Evolutionary conservation across 2,888 invertebrate genomes (phyloP), one percentile per base, ranked within the genome.

Genomic region (Brassicogethes aeneus): DNA sequence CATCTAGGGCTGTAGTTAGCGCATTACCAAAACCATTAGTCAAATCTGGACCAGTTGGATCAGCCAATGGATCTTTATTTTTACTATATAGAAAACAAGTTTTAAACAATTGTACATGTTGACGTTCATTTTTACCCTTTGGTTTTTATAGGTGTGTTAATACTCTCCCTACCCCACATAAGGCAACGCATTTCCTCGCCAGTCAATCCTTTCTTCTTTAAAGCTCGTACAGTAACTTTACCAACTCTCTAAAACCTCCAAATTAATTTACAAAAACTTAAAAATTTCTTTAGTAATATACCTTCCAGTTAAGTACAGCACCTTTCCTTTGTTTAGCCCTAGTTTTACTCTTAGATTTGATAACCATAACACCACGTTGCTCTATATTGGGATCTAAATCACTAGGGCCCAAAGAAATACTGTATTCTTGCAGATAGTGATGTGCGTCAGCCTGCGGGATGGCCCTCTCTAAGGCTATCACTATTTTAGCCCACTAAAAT

Each of bases 281-380:
- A 23, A 23, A 7, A 7, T 7, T 35, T 17, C 40, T 30, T 17
- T 2, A 37, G 41, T 15, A 14, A 23, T 16, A 23, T 23, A 92
- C 95, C 85, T 96, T 99, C 99, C 99, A 99, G 65, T 97, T 96
- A 38, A 83, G 74, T 2, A 96, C 81, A 2, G 97, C 97, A 1
- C 93, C 94, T 65, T 96, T 97, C 46, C 96, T 75, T 69, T 96
- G 95, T 59, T 89, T 88, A 1, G 99, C 99, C 47, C 91, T 77
- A 0, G 97, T 97, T 69, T 96, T 97, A 49, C 84, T 89, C 61
- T 95, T 94, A 52, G 89, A 88, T 71, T 97, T 99, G 65, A 99
- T 99, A 40, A 97, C 93, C 87, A 99, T 92, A 2, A 99, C 89
- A 1, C 94, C 97, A 31, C 95, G 74, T 53, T 88, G 84, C 65